Base-by-base conservation (phyloP, 2,888 invertebrate species). In the Dynastes grantii region DNA sequence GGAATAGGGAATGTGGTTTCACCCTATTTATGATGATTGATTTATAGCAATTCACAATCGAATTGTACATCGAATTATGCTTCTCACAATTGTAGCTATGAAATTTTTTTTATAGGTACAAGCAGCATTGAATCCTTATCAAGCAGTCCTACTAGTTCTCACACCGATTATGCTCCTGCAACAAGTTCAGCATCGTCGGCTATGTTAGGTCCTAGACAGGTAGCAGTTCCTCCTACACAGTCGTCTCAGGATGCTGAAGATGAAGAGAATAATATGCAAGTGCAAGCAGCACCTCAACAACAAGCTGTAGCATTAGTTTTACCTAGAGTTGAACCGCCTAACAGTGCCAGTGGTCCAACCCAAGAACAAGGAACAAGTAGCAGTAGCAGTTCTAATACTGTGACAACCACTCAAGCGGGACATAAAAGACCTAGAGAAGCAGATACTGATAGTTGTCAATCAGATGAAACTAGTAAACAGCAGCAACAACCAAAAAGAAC, bases 161-260 rank as follows among this genome's bases (percentile, higher is more conserved):
- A 94, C 82, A 95, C 95, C 0, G 96, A 96, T 88, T 96, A 96
- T 88, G 95, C 95, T 91, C 95, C 96, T 0, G 95, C 95, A 0
- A 95, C 95, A 1, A 95, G 95, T 37, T 95, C 95, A 83, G 87
- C 79, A 84, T 87, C 32, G 75, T 79, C 82, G 32, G 81, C 81
- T 9, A 80, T 81, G 78, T 64, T 82, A 13, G 83, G 83, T 22
- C 81, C 82, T 13, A 91, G 94, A 71, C 94, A 95, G 75, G 90
- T 92, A 37, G 92, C 93, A 29, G 93, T 95, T 16, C 93, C 94
- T 64, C 93, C 94, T 9, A 89, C 89, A 3, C 89, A 89, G 84
- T 91, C 91, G 0, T 91, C 91, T 0, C 91, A 91, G 84, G 90
- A 91, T 68, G 90, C 90, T 77, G 92, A 92, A 83, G 88, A 90